Evolutionary conservation across 2,888 invertebrate genomes (phyloP).

Genomic region (Calliphora vomitoria): DNA sequence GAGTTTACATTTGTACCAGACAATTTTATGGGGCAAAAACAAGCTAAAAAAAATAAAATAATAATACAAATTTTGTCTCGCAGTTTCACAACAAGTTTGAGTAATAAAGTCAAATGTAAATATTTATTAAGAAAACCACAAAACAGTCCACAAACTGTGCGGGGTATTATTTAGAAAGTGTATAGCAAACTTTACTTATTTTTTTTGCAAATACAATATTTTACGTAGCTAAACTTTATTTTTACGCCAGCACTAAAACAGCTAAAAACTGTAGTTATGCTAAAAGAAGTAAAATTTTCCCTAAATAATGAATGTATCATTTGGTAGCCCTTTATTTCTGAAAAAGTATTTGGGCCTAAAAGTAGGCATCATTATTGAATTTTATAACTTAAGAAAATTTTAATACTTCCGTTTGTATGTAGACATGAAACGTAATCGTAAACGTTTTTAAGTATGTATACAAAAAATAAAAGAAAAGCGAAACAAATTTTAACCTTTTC

Average conservation of each 20-base stretch:
- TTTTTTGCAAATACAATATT: not conserved
- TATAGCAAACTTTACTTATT: not conserved
- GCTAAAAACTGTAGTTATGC: constrained; percentile 13
- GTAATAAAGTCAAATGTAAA: constrained; percentile 68
- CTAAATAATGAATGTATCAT: constrained; percentile 49
- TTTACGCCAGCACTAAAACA: constrained; percentile 8
- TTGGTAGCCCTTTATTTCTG: not conserved
- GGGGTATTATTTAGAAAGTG: not conserved
- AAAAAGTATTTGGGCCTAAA: constrained; percentile 31
- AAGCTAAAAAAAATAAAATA: not conserved
- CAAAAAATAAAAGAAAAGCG: not conserved
- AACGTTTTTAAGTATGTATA: constrained; percentile 18
- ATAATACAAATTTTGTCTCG: constrained; percentile 49
- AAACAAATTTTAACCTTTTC: constrained; percentile 58
- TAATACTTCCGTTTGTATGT: constrained; percentile 47
- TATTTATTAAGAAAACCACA: constrained; percentile 66
- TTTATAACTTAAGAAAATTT: constrained; percentile 60
- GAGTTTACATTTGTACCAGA: constrained; percentile 44
- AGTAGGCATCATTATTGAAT: constrained; percentile 58
- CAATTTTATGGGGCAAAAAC: constrained; percentile 60
- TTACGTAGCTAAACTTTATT: constrained; percentile 30
- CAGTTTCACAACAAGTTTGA: constrained; percentile 28
- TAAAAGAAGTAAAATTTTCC: constrained; percentile 1
- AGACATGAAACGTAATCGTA: constrained; percentile 37
- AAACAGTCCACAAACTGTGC: constrained; percentile 2